Percentiles rank a stretch among this genome's conserved stretches.
Evolutionary conservation across 2,888 invertebrate genomes (phyloP).

Genomic region (Himalopsyche kuldschensis): DNA sequence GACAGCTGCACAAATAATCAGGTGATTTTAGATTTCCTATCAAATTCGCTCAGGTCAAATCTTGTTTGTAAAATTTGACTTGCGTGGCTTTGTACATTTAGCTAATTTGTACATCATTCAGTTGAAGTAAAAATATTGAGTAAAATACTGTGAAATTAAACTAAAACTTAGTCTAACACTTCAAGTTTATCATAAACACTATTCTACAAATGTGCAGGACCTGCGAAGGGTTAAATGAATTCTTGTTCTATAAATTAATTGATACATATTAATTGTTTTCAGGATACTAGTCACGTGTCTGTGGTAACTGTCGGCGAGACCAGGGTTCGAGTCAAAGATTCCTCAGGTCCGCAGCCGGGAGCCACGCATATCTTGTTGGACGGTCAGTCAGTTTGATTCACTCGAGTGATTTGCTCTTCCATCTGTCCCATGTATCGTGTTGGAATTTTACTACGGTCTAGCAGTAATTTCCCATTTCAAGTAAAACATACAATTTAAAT

Average conservation of each 20-base stretch:
- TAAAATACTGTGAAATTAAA: no score
- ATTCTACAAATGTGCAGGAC: no score
- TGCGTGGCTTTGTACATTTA: no score
- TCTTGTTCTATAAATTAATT: background rate
- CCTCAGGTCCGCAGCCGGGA: constrained; percentile 51
- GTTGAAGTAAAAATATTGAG: no score
- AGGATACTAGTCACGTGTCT: constrained; percentile 88
- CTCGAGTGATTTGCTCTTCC: background rate
- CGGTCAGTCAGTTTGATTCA: constrained; percentile 4
- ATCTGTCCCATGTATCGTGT: background rate
- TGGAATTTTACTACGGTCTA: no score
- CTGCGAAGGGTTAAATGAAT: background rate
- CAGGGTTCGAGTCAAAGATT: constrained; percentile 73
- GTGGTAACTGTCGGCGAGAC: constrained; percentile 88
- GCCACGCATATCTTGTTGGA: constrained; percentile 50
- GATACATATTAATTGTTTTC: constrained; percentile 28
- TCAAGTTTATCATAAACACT: no score
- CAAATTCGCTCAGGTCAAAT: no score
- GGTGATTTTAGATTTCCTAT: background rate
- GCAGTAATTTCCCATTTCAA: no score
- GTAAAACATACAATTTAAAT: no score
- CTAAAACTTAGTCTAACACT: no score
- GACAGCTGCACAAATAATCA: constrained; percentile 47
- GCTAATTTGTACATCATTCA: no score
- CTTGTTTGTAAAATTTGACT: no score